These are phyloP conservation scores for Procambarus virginalis DNA, from an alignment of 1,140 invertebrate species.

Conservation along the genomic window DNA sequence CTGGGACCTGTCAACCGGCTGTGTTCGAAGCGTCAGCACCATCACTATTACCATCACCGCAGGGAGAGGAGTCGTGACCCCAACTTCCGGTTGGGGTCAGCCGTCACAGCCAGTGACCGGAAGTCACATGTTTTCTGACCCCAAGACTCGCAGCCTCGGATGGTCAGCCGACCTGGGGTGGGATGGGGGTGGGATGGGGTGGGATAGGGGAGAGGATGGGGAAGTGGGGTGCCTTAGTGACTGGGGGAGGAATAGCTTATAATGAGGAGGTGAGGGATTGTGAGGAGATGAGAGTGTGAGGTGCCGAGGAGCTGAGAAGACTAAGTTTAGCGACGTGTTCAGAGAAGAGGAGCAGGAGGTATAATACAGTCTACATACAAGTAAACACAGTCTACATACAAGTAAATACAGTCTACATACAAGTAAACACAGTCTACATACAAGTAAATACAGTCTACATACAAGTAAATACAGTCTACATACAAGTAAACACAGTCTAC, in stretches of 20 bases:
- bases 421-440: too few relatives aligned
- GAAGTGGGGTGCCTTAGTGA: neutral
- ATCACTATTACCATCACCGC: neutral
- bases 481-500: too few relatives aligned
- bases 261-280: too few relatives aligned
- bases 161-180: too few relatives aligned
- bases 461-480: too few relatives aligned
- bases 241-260: too few relatives aligned
- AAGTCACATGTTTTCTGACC: neutral
- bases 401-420: too few relatives aligned
- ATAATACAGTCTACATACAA: too few relatives aligned
- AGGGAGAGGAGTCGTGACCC: neutral
- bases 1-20: too few relatives aligned
- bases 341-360: neutral
- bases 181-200: neutral
- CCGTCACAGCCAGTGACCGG: neutral
- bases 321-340: neutral
- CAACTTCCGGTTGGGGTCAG: neutral
- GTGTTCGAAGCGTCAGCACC: neutral
- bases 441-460: too few relatives aligned
- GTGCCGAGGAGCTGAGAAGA: neutral
- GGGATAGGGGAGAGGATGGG: neutral
- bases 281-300: too few relatives aligned
- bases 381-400: too few relatives aligned
- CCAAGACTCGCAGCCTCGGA: neutral